phyloP scores from a whole-genome alignment of 2,797 vertebrate species.

The Pseudochirops cupreus region DNA sequence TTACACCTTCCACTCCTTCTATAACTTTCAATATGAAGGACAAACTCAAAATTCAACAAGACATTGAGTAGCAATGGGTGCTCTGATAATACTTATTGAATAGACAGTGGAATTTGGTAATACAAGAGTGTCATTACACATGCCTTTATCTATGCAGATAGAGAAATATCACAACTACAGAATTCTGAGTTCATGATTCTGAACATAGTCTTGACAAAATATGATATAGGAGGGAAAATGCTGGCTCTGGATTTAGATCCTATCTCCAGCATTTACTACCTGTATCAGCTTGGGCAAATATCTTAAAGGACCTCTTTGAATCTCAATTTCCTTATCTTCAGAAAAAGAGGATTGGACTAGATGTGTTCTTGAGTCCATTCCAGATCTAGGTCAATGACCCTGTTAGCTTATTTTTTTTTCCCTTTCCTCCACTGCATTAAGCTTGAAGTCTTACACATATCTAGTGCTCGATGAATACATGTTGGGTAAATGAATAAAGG shows the following conservation, averaged over 20 bases:
- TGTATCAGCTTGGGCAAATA: background rate
- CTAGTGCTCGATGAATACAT: background rate
- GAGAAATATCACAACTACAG: background rate
- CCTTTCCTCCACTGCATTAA: background rate
- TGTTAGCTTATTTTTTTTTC: conserved; percentile 2
- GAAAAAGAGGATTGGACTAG: background rate
- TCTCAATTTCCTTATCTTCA: background rate
- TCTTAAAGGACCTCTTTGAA: background rate
- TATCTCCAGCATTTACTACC: background rate
- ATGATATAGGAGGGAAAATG: background rate
- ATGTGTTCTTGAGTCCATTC: background rate
- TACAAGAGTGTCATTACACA: background rate
- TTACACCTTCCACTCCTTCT: background rate
- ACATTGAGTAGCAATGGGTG: background rate
- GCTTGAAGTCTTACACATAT: background rate
- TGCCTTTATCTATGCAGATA: background rate
- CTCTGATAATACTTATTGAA: background rate
- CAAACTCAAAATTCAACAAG: background rate
- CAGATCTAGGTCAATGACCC: background rate
- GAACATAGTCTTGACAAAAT: background rate
- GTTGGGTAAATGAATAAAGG: background rate
- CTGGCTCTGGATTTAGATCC: background rate
- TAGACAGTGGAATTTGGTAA: too few species aligned
- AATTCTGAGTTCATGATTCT: background rate
- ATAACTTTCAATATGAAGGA: too few species aligned